Evolutionary conservation across 2,113 vertebrate species (phyloP), one percentile per base, ranked within the genome.

Genomic region (Chamaea fasciata): DNA sequence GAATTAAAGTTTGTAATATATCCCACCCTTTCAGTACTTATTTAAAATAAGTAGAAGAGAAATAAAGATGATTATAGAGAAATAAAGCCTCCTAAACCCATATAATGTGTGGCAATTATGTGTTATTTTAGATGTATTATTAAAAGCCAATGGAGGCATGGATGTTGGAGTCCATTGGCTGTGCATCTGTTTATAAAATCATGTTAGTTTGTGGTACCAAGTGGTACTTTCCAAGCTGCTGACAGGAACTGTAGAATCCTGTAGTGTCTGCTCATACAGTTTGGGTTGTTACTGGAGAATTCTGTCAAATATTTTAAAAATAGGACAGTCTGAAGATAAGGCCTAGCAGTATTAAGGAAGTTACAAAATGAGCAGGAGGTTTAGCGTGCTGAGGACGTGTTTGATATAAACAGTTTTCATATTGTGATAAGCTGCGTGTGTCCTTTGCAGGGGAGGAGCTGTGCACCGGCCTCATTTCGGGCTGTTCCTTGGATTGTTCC

Each of bases 401-500:
- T 92, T 93, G 55, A 14, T 60, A 9, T 9, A 13, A 92, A 59
- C 6, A 39, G 9, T 81, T 88, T 73, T 33, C 37, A 33, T 0
- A 0, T 24, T 57, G 55, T 56, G 59, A 8, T 81, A 6, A 97
- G 26, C 69, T 84, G 28, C 0, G 0, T 84, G 27, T 97, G 70
- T 95, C 93, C 71, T 97, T 93, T 23, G 7, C 97, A 99, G 99
- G 98, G 93, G 98, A 98, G 89, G 98, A 99, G 93, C 96, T 98
- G 52, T 99, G 99, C 94, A 92, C 92, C 0, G 94, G 98, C 57
- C 98, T 98, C 76, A 98, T 98, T 60, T 96, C 94, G 1, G 98
- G 97, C 89, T 99, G 99, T 83, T 92, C 98, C 52, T 83, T 99
- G 96, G 98, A 98, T 64, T 99, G 99, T 55, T 98, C 98, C 75